Evolutionary conservation across 2,888 invertebrate genomes (phyloP).

Genomic region (Patella ulyssiponensis): DNA sequence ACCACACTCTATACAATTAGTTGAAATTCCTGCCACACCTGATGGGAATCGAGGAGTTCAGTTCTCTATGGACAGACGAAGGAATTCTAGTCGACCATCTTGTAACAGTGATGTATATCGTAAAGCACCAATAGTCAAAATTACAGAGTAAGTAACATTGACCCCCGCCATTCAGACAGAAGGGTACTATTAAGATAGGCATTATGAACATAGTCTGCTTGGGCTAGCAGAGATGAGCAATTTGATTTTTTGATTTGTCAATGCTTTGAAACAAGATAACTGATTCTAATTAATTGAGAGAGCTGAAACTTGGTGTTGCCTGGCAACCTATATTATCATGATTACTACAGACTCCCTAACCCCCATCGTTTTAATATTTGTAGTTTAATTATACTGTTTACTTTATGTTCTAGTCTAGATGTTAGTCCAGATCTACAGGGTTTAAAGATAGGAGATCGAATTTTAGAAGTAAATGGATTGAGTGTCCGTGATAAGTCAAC

Average conservation of each 20-base stretch:
- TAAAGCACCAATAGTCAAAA: conserved; percentile 47
- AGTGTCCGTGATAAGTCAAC: conserved; percentile 86
- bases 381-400: conserved; percentile 4
- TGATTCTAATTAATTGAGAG: no score
- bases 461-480: conserved; percentile 92
- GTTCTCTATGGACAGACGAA: conserved; percentile 75
- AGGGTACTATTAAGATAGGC: no score
- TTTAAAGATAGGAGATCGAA: conserved; percentile 91
- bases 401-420: conserved; percentile 47
- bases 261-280: no score
- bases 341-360: no score
- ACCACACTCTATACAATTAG: conserved; percentile 87
- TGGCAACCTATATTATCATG: no score
- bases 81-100: not conserved
- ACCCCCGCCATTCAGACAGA: no score
- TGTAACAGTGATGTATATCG: conserved; percentile 18
- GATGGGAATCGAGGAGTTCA: conserved; percentile 77
- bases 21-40: conserved; percentile 82
- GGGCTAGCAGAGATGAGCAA: no score
- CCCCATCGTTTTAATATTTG: not conserved
- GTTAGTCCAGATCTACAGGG: conserved; percentile 82
- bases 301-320: no score
- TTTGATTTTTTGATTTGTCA: no score
- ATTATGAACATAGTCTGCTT: no score
- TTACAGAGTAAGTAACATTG: conserved; percentile 52